Conservation (phyloP, 1,140 invertebrate species). For the Apis mellifera region DNA sequence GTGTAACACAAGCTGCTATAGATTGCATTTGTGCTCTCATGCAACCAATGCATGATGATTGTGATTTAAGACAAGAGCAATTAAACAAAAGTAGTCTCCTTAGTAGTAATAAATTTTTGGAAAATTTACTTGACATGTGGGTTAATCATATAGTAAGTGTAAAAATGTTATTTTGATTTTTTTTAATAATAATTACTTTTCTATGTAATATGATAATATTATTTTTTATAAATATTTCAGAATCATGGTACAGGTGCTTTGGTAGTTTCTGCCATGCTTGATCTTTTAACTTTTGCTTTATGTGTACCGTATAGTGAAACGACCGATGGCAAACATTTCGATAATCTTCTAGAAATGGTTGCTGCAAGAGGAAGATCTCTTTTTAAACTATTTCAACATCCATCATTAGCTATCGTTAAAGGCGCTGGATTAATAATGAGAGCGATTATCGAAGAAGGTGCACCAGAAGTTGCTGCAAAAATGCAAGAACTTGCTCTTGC, state of each 20-base stretch:
- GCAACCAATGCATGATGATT: slow-evolving; percentile 99
- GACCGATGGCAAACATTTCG: slow-evolving; percentile 98
- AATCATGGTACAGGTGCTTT: slow-evolving; percentile 90
- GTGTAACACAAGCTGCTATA: slow-evolving; percentile 96
- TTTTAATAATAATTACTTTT: not conserved
- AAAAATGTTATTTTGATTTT: slow-evolving; percentile 3
- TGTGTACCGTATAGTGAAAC: slow-evolving; percentile 99
- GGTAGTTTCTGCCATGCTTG: slow-evolving; percentile 96
- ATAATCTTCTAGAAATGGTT: slow-evolving; percentile 96
- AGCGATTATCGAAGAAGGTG: slow-evolving; percentile 98
- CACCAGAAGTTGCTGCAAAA: slow-evolving; percentile 91
- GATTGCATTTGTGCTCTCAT: slow-evolving; percentile 99
- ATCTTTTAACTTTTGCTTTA: slow-evolving; percentile 98
- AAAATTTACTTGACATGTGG: slow-evolving; percentile 97
- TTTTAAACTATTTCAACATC: slow-evolving; percentile 98
- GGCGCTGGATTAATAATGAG: slow-evolving; percentile 98
- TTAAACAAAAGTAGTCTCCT: slow-evolving; percentile 98
- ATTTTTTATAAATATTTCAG: slow-evolving; percentile 78
- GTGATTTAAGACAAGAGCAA: slow-evolving; percentile 97
- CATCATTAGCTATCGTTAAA: slow-evolving; percentile 98
- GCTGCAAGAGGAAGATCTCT: slow-evolving; percentile 94
- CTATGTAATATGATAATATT: not conserved
- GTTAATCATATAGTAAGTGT: slow-evolving; percentile 94
- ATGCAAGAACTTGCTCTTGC: slow-evolving; percentile 98
- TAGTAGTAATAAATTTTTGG: slow-evolving; percentile 95